A percentile compares a stretch with the other conserved stretches of the same genome.
phyloP scores from a whole-genome alignment of 2,797 vertebrate genomes.

The Phylloscopus collybita region DNA sequence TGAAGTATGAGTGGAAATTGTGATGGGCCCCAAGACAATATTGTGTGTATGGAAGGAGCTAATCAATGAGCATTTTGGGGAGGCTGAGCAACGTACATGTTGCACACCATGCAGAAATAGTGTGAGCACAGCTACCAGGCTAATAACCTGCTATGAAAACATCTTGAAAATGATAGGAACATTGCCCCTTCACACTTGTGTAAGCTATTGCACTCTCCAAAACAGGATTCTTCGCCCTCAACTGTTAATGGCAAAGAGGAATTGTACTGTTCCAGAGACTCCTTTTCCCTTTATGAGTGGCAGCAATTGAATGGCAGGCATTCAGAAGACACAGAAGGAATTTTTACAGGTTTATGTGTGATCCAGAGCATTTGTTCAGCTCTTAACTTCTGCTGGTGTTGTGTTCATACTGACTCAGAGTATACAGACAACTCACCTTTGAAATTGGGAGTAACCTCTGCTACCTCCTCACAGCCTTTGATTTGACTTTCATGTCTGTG shows the following conservation, averaged over 20 bases:
- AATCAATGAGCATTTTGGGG: background rate
- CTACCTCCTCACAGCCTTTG: background rate
- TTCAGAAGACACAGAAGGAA: background rate
- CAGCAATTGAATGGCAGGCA: background rate
- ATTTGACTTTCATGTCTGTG: background rate
- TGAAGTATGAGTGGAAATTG: background rate
- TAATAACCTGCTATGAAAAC: conserved; percentile 33
- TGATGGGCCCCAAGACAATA: background rate
- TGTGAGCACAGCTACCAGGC: background rate
- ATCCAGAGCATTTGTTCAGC: background rate
- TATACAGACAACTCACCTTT: rapidly evolving
- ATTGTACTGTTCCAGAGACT: background rate
- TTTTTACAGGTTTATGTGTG: background rate
- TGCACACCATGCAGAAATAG: background rate
- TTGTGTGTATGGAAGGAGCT: background rate
- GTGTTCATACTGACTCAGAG: background rate
- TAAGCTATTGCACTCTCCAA: background rate
- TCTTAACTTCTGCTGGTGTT: background rate
- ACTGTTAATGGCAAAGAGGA: background rate
- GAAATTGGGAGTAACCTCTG: background rate
- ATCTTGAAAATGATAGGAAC: background rate
- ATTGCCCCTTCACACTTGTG: conserved; percentile 15
- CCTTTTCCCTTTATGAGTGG: background rate
- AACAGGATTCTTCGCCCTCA: conserved; percentile 3
- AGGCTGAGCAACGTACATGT: background rate